Evolutionary conservation across 2,113 vertebrate genomes (phyloP), one percentile per base, ranked within the genome.

Genomic region (Alligator sinensis): DNA sequence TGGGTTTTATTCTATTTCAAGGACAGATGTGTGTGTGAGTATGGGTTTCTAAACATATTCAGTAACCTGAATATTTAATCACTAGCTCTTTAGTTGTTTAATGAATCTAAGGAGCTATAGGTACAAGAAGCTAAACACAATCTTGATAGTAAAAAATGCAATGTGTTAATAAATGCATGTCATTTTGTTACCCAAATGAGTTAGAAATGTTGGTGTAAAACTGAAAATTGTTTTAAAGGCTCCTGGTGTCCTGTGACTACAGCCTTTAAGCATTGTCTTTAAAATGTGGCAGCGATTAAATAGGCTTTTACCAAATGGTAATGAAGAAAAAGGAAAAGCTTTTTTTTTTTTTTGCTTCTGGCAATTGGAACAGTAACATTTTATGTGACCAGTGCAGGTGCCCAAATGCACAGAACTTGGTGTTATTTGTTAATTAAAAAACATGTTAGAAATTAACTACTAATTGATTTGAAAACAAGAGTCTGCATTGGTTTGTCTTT

Each of bases 231-330:
- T 21, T 34, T 28, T 5, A 4, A 21, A 12, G 14, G 12, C 17
- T n/a, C 58, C 25, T n/a, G n/a, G 57, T 16, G 8, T n/a, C 64
- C 47, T 0, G 0, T 15, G 62, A 22, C 25, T 6, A 38, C 12
- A 4, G 61, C 2, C 66, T 30, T 38, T 9, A n/a, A 25, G 30
- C 57, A 27, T 1, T 18, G 12, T 8, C 25, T 17, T 61, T 27
- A 0, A 30, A 4, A 30, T 19, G 0, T 10, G 59, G 27, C 21
- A 2, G 5, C 57, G 28, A 0, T 0, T 5, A 5, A 61, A 0
- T 9, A n/a, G 5, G 55, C 21, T 27, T 7, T 9, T 25, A 54
- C 24, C 72, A 75, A 27, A 6, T 3, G 9, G 21, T 88, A 5
- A 22, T 0, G 2, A 62, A 59, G 25, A 21, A 58, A 27, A 61